phyloP scores from a whole-genome alignment of 1,140 invertebrate genomes.

The Diprion similis region DNA sequence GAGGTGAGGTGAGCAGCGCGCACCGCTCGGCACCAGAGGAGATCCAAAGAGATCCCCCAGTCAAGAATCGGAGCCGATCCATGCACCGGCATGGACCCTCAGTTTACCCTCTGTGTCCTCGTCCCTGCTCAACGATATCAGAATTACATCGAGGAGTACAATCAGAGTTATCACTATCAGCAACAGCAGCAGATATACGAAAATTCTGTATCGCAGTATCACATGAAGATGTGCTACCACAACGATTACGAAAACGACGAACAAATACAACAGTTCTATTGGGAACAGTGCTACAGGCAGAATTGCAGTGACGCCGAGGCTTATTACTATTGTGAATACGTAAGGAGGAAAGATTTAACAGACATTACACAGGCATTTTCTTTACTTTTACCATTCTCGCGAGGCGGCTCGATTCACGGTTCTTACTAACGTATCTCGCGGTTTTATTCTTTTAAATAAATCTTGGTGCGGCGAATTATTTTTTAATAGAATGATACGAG shows the following conservation, averaged over 20 bases:
- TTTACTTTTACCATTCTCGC: too few species aligned
- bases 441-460: too few species aligned
- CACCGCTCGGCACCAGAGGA: constrained; percentile 16
- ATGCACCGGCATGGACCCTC: constrained; percentile 58
- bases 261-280: constrained; percentile 59
- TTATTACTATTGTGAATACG: constrained; percentile 62
- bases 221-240: constrained; percentile 60
- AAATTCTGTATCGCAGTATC: constrained; percentile 57
- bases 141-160: constrained; percentile 49
- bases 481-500: too few species aligned
- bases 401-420: too few species aligned
- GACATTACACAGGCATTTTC: too few species aligned
- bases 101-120: constrained; percentile 60
- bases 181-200: constrained; percentile 56
- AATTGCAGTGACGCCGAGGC: constrained; percentile 55
- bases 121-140: constrained; percentile 60
- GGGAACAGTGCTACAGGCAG: constrained; percentile 58
- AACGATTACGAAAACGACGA: constrained; percentile 62
- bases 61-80: constrained; percentile 25
- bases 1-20: constrained; percentile 47
- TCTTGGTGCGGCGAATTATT: too few species aligned
- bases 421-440: too few species aligned
- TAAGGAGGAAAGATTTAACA: constrained; percentile 45
- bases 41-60: constrained; percentile 5
- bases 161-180: constrained; percentile 30